A percentile compares a stretch with the other conserved stretches of the same genome.
Evolutionary conservation across 2,113 vertebrate genomes (phyloP).

Genomic region (Tragelaphus scriptus): DNA sequence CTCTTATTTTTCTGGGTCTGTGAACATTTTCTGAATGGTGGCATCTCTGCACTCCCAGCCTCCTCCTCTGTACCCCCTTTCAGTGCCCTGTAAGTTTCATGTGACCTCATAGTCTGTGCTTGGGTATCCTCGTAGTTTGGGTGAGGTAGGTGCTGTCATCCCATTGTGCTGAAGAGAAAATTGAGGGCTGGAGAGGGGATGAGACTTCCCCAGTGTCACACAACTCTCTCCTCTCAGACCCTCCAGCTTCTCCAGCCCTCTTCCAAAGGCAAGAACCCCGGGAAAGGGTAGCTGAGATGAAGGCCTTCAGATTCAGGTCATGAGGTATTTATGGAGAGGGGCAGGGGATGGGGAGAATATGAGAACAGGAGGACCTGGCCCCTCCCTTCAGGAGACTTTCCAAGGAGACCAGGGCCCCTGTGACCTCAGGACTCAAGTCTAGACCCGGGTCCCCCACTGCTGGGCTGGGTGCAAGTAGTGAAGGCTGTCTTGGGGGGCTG

Average conservation of each 20-base stretch:
- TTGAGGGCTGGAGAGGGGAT: neutral
- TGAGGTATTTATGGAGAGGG: neutral
- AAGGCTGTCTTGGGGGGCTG: neutral
- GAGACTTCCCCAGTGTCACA: neutral
- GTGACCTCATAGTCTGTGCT: neutral
- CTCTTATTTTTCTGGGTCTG: neutral
- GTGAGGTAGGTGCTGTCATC: neutral
- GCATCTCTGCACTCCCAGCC: neutral
- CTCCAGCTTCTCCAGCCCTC: neutral
- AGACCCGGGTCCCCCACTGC: neutral
- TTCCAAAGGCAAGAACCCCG: neutral
- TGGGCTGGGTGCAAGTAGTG: neutral
- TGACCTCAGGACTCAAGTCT: neutral
- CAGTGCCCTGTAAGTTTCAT: neutral
- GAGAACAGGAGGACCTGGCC: neutral
- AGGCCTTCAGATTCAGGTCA: neutral
- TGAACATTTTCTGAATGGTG: neutral
- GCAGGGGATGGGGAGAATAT: neutral
- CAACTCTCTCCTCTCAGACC: neutral
- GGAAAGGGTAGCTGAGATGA: neutral
- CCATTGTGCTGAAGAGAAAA: neutral
- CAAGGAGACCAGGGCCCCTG: neutral
- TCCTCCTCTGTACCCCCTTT: neutral
- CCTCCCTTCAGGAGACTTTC: neutral
- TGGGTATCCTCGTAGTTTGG: neutral